Base-by-base conservation (phyloP, 2,888 invertebrate species). In the Drosophila putrida region DNA sequence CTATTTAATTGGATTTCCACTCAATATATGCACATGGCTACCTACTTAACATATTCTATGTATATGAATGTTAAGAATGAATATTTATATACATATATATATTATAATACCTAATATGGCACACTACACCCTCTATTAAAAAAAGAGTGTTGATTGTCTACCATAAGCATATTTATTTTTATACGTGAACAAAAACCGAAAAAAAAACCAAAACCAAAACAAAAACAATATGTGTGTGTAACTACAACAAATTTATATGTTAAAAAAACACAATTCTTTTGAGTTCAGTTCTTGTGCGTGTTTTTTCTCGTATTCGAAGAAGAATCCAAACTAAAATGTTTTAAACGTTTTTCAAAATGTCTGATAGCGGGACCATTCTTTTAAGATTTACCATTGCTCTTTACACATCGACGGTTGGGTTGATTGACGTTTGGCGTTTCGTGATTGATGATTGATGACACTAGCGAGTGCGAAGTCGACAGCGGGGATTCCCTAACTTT, bases 321-420 rank as follows among this genome's bases (percentile, higher is more conserved):
- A 73, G 70, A 89, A 75, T 73, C 61, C 81, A 90, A 84, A 85
- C 85, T 79, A 82, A 89, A 91, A 91, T 80, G 85, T 85, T 77
- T 86, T 86, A 80, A 89, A 87, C 90, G 88, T 86, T 91, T 92
- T 92, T 92, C 90, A 91, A 91, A 92, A 92, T 91, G 92, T 92
- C 93, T 93, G 93, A 93, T 93, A 93, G 90, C 91, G 92, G 93
- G 92, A 93, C 93, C 93, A 93, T 90, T 92, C 92, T 92, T 92
- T 92, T 92, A 93, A 92, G 92, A 90, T 92, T 92, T 92, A 91
- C 91, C 92, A 93, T 91, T 93, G 92, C 90, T 90, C 92, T 91
- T 89, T 87, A 75, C 59, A 62, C 33, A 63, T 20, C 35, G 13
- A 36, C 35, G 10, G 15, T 41, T 39, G 39, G 15, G 31, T 27